A percentile compares a stretch with the other conserved stretches of the same genome.
Evolutionary conservation across 2,797 vertebrate species (phyloP).

Genomic region (Lacerta viridis): DNA sequence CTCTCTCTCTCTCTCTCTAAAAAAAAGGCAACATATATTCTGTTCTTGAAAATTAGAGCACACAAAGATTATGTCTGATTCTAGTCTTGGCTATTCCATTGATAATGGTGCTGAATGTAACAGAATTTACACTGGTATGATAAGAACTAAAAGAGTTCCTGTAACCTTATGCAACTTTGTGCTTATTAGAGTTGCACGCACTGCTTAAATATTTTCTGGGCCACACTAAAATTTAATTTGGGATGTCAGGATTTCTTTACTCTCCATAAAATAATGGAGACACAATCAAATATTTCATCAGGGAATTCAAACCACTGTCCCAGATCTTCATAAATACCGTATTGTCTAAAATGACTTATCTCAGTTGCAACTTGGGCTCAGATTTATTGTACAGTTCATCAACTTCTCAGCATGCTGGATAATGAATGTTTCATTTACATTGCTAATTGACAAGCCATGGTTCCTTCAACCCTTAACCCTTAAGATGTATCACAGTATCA

Average conservation of each 20-base stretch:
- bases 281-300: conserved; percentile 65
- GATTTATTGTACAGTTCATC: conserved; percentile 99
- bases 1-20: background rate
- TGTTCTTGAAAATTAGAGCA: background rate
- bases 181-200: background rate
- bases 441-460: conserved; percentile 89
- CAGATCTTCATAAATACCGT: conserved; percentile 82
- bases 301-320: conserved; percentile 74
- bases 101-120: conserved; percentile 13
- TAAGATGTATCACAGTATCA: conserved; percentile 86
- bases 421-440: conserved; percentile 97
- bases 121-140: conserved; percentile 13
- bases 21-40: background rate
- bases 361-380: conserved; percentile 92
- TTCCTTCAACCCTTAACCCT: conserved; percentile 87
- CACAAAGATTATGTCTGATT: background rate
- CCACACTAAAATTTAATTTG: conserved; percentile 24
- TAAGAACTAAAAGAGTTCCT: background rate
- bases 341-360: conserved; percentile 90
- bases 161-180: background rate
- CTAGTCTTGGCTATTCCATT: background rate
- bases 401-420: conserved; percentile 97
- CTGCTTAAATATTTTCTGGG: background rate
- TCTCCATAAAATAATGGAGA: conserved; percentile 61
- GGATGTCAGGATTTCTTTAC: conserved; percentile 53